Conservation (phyloP, 2,797 vertebrate species). For the Chiroxiphia lanceolata region DNA sequence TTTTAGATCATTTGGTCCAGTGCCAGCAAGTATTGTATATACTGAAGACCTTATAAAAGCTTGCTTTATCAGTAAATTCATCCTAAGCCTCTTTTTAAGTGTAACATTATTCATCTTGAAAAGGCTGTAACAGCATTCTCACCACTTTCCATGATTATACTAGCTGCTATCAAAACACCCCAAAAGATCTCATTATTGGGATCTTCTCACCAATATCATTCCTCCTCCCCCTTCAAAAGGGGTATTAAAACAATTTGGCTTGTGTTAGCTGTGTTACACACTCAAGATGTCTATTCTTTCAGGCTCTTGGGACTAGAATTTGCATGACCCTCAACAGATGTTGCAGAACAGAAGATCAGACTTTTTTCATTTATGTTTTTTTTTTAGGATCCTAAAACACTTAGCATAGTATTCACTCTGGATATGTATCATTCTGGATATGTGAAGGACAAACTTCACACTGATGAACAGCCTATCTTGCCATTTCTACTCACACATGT, state of each 20-base stretch:
- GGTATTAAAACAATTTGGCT: not conserved
- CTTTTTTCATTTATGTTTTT: not conserved
- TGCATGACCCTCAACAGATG: not conserved
- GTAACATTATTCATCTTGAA: conserved; percentile 65
- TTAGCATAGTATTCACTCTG: not conserved
- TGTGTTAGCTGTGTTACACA: not conserved
- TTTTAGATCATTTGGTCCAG: not conserved
- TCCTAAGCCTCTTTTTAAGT: conserved; percentile 57
- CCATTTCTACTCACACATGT: not conserved
- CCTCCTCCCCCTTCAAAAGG: not conserved
- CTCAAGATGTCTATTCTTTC: not conserved
- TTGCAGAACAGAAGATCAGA: accelerated
- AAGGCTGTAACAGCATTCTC: conserved; percentile 29
- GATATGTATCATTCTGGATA: not conserved
- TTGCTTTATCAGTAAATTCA: conserved; percentile 65
- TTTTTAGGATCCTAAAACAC: not conserved
- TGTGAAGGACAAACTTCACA: not conserved
- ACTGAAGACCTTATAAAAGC: conserved; percentile 21
- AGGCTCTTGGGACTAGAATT: not conserved
- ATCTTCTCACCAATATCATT: not conserved
- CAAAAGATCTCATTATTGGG: not conserved
- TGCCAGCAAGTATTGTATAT: not conserved
- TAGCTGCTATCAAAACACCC: conserved; percentile 35
- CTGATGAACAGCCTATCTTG: accelerated
- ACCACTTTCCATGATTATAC: conserved; percentile 5